Evolutionary conservation across 2,113 vertebrate species (phyloP).

Genomic region (Odobenus rosmarus): DNA sequence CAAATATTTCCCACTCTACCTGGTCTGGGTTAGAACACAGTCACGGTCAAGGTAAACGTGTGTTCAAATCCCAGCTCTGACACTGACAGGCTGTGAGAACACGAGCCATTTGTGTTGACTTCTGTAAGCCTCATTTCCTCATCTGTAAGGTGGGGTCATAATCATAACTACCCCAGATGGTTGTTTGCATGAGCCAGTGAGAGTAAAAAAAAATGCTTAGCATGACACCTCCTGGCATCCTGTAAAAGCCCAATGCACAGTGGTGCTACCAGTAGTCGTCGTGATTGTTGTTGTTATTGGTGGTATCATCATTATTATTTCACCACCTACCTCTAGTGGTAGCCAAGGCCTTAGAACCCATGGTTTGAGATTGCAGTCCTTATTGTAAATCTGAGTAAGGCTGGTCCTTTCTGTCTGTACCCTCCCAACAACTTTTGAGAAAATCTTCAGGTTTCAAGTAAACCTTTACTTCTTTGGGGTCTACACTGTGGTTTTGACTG

Average conservation of each 20-base stretch:
- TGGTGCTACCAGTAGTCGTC: not conserved
- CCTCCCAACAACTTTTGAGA: slow-evolving; percentile 52
- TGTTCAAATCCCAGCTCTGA: not conserved
- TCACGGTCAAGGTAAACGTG: not conserved
- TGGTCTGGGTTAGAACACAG: not conserved
- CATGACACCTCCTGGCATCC: not conserved
- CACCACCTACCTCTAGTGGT: not conserved
- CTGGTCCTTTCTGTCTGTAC: not conserved
- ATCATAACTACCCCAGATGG: not conserved
- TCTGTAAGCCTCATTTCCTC: slow-evolving; percentile 3
- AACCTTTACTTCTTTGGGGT: slow-evolving; percentile 52
- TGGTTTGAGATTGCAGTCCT: not conserved
- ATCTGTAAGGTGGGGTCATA: not conserved
- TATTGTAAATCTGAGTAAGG: not conserved
- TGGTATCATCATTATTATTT: not conserved
- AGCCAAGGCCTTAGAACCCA: not conserved
- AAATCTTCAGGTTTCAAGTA: slow-evolving; percentile 55
- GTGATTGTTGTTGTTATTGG: not conserved
- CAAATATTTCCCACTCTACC: not conserved
- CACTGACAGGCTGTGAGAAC: not conserved
- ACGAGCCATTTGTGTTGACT: not conserved
- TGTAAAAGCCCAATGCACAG: not conserved
- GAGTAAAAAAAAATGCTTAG: not conserved
- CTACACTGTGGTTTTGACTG: slow-evolving; percentile 63
- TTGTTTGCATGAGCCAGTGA: slow-evolving; percentile 1